A percentile compares a stretch with the other conserved stretches of the same genome.
These are phyloP conservation scores for Oreochromis aureus DNA, from an alignment of 2,113 vertebrate species.

Conservation along the genomic window DNA sequence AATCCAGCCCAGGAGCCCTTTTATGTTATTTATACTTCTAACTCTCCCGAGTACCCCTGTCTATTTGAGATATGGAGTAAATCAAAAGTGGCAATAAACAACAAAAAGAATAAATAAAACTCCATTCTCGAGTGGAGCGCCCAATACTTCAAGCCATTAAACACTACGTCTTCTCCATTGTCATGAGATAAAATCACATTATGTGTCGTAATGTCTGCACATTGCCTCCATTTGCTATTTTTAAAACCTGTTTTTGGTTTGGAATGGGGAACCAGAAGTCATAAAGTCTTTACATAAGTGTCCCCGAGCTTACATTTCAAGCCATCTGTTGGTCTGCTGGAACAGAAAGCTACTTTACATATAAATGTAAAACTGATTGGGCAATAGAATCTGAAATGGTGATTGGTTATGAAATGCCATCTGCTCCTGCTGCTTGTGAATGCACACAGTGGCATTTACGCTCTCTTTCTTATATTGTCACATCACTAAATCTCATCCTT, in stretches of 20 bases:
- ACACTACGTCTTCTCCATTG: background rate
- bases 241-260: background rate
- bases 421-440: slow-evolving; percentile 18
- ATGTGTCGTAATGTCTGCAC: background rate
- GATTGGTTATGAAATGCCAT: slow-evolving; percentile 54
- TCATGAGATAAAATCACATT: background rate
- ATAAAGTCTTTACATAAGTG: slow-evolving; percentile 16
- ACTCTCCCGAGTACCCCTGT: background rate
- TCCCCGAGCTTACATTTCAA: slow-evolving; percentile 31
- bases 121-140: background rate
- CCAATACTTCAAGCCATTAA: background rate
- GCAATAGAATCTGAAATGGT: slow-evolving; percentile 38
- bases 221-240: background rate
- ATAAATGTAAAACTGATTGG: slow-evolving; percentile 56
- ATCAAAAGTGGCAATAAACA: background rate
- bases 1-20: background rate
- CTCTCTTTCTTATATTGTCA: background rate
- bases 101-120: background rate
- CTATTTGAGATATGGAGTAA: background rate
- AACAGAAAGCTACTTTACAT: slow-evolving; percentile 38
- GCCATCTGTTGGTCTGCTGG: slow-evolving; percentile 53
- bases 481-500: background rate
- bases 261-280: background rate
- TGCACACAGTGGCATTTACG: background rate
- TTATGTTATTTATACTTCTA: background rate